A percentile compares a stretch with the other conserved stretches of the same genome.
phyloP scores from a whole-genome alignment of 37 sponge, comb jelly and placozoan genomes.

The Petrosia ficiformis region DNA sequence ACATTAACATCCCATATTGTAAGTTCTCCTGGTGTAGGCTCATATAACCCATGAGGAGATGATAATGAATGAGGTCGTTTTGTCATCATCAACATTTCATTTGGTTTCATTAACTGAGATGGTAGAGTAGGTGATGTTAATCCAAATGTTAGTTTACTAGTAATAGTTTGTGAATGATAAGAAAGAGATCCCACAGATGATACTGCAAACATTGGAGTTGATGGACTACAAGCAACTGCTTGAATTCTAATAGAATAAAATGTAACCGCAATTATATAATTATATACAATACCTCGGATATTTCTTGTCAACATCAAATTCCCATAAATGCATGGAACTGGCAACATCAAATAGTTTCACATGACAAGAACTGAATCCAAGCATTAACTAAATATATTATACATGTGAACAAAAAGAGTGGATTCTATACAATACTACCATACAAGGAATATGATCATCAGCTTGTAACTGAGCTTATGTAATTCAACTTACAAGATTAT shows the following conservation, averaged over 20 bases:
- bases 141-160: constrained; percentile 9
- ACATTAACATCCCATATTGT: constrained; percentile 56
- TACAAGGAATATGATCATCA: no score
- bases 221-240: constrained; percentile 47
- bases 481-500: no score
- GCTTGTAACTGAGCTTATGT: no score
- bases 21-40: constrained; percentile 36
- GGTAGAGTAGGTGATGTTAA: constrained; percentile 59
- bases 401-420: neutral
- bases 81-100: constrained; percentile 5
- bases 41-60: neutral
- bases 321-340: constrained; percentile 18
- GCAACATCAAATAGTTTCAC: constrained; percentile 54
- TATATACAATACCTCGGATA: constrained; percentile 45
- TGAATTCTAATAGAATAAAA: constrained; percentile 27
- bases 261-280: neutral
- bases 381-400: constrained; percentile 28
- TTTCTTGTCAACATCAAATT: constrained; percentile 36
- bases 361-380: constrained; percentile 40
- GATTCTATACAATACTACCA: neutral
- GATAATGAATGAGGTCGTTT: neutral
- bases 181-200: constrained; percentile 30
- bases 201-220: constrained; percentile 48
- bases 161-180: constrained; percentile 2
- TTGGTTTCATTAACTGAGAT: constrained; percentile 9